Conservation (phyloP, 2,888 invertebrate genomes). For the Drosophila cyrtoloma region DNA sequence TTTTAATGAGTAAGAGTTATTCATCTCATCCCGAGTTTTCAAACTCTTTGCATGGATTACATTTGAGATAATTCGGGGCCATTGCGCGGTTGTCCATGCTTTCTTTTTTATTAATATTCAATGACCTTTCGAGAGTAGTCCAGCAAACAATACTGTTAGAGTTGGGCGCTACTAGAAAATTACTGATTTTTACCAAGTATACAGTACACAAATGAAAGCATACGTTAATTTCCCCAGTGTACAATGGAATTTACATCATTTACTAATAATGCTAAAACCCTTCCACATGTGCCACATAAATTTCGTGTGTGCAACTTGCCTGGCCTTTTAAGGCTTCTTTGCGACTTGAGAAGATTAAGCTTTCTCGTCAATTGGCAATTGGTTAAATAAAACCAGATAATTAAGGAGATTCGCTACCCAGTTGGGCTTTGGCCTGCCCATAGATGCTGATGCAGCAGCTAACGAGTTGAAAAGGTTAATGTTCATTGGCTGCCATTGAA, state of each 20-base stretch:
- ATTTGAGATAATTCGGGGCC: not conserved
- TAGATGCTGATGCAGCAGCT: slow-evolving; percentile 38
- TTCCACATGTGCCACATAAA: not conserved
- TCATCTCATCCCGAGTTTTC: not conserved
- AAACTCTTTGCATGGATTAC: not conserved
- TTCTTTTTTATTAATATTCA: not conserved
- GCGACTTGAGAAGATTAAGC: slow-evolving; percentile 1
- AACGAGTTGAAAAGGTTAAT: slow-evolving; percentile 22
- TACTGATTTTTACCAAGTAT: not conserved
- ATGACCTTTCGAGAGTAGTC: not conserved
- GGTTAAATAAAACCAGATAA: slow-evolving; percentile 44
- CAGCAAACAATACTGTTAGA: not conserved
- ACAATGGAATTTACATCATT: not conserved
- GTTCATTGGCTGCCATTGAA: slow-evolving; percentile 40
- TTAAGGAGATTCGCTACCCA: slow-evolving; percentile 50
- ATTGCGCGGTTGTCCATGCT: not conserved
- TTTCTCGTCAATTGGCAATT: slow-evolving; percentile 31
- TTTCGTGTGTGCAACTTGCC: slow-evolving; percentile 1
- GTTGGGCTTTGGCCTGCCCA: slow-evolving; percentile 34
- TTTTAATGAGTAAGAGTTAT: not conserved
- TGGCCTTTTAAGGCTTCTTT: not conserved
- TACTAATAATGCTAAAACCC: not conserved
- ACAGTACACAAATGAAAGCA: not conserved
- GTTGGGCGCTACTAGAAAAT: not conserved
- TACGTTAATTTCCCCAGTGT: not conserved